A percentile compares a stretch with the other conserved stretches of the same genome.
Evolutionary conservation across 2,113 vertebrate genomes (phyloP).

Genomic region (Bujurquina vittata): DNA sequence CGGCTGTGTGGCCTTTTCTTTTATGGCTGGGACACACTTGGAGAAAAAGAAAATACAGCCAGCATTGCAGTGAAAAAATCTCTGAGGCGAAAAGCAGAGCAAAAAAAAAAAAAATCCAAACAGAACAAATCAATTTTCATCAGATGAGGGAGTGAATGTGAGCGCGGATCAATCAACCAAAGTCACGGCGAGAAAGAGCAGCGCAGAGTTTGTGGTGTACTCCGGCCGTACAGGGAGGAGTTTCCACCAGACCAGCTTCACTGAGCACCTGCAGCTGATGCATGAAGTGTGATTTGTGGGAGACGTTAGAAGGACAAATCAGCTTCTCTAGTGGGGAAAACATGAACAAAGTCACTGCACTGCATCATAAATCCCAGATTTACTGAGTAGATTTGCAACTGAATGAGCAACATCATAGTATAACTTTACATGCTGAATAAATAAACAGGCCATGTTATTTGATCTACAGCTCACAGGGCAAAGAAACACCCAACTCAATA

Average conservation of each 20-base stretch:
- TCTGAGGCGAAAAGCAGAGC: conserved; percentile 65
- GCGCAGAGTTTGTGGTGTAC: conserved; percentile 8
- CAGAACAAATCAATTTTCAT: conserved; percentile 86
- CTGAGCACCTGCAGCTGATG: conserved; percentile 16
- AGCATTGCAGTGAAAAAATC: conserved; percentile 70
- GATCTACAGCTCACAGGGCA: neutral
- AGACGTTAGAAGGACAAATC: conserved; percentile 22
- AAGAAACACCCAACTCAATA: conserved; percentile 4
- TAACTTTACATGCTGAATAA: conserved; percentile 10
- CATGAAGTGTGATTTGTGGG: conserved; percentile 31
- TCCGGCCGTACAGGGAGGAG: neutral
- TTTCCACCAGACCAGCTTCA: neutral
- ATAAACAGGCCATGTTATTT: neutral
- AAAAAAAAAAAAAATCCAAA: conserved; percentile 43
- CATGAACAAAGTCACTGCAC: conserved; percentile 5
- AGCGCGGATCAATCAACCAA: conserved; percentile 76
- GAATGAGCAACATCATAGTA: neutral
- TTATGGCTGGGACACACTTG: conserved; percentile 56
- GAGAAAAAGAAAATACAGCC: conserved; percentile 77
- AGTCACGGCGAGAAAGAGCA: conserved; percentile 34
- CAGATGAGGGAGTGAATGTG: conserved; percentile 67
- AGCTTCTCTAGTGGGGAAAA: neutral
- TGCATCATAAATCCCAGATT: conserved; percentile 28
- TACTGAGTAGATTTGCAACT: conserved; percentile 16
- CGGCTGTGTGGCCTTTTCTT: conserved; percentile 76